Percentiles rank a stretch among this genome's conserved stretches.
These are phyloP conservation scores for Hypomecis punctinalis DNA, from an alignment of 2,888 invertebrate genomes.

Conservation along the genomic window DNA sequence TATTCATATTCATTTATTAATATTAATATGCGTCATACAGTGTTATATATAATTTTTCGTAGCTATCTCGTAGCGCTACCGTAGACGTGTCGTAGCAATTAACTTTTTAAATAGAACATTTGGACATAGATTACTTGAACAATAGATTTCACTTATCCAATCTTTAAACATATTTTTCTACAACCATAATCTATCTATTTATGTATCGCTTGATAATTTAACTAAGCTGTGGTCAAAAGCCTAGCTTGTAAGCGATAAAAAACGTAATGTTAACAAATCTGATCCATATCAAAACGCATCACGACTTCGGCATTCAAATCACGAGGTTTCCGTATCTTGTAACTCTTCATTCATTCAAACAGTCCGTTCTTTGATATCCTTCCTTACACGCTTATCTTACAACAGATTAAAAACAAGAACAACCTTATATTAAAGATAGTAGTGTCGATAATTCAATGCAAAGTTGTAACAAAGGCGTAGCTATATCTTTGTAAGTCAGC, in stretches of 20 bases:
- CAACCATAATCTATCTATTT: too few relatives aligned
- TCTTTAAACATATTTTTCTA: too few relatives aligned
- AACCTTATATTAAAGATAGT: not conserved
- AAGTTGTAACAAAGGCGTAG: not conserved
- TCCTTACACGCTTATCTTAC: not conserved
- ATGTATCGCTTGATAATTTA: too few relatives aligned
- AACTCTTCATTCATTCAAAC: constrained; percentile 70
- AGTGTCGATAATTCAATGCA: constrained; percentile 4
- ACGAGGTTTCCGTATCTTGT: constrained; percentile 37
- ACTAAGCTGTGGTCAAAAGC: too few relatives aligned
- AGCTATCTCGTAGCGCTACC: not conserved
- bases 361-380: constrained; percentile 58
- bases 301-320: constrained; percentile 20
- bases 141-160: too few relatives aligned
- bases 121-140: too few relatives aligned
- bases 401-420: not conserved
- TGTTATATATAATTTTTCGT: too few relatives aligned
- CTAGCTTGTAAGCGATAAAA: too few relatives aligned
- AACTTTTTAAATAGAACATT: not conserved
- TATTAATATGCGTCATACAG: too few relatives aligned
- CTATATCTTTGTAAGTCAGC: constrained; percentile 4
- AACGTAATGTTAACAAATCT: not conserved
- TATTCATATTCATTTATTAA: too few relatives aligned
- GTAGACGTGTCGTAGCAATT: constrained; percentile 6
- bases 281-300: constrained; percentile 3